Evolutionary conservation across 2,113 vertebrate species (phyloP).

Genomic region (Gopherus flavomarginatus): DNA sequence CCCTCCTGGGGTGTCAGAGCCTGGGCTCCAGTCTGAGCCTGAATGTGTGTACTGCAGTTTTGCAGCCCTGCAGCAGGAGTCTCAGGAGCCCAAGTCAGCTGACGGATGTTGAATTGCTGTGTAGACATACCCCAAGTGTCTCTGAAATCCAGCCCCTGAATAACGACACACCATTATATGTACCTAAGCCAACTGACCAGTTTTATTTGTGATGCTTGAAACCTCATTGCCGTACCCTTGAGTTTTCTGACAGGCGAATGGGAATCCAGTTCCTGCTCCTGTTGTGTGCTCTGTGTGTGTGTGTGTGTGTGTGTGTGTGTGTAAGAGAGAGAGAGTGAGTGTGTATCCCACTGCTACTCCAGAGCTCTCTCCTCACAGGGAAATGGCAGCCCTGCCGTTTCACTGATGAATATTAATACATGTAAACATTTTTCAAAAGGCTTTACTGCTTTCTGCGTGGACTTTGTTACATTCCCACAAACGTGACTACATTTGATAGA

Average conservation of each 20-base stretch:
- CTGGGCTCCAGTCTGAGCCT: background rate
- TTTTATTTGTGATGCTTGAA: background rate
- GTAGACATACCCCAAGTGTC: background rate
- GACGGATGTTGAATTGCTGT: background rate
- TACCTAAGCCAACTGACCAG: accelerated
- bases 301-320: no score
- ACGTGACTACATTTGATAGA: slow-evolving; percentile 74
- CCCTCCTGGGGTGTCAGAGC: background rate
- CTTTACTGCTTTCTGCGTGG: slow-evolving; percentile 67
- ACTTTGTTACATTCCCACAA: slow-evolving; percentile 72
- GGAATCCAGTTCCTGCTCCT: background rate
- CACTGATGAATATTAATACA: slow-evolving; percentile 66
- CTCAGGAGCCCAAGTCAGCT: background rate
- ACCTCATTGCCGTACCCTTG: background rate
- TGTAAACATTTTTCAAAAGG: slow-evolving; percentile 72
- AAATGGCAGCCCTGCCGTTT: slow-evolving; percentile 46
- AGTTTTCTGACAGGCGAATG: background rate
- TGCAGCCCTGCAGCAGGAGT: background rate
- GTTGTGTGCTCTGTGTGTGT: background rate
- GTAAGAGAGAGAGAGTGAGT: background rate
- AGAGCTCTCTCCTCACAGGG: background rate
- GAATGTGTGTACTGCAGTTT: background rate
- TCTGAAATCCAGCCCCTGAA: slow-evolving; percentile 2
- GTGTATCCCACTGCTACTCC: slow-evolving; percentile 4
- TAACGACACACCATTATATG: background rate